phyloP scores from a whole-genome alignment of 2,113 vertebrate species.

The Australoheros scitulus region DNA sequence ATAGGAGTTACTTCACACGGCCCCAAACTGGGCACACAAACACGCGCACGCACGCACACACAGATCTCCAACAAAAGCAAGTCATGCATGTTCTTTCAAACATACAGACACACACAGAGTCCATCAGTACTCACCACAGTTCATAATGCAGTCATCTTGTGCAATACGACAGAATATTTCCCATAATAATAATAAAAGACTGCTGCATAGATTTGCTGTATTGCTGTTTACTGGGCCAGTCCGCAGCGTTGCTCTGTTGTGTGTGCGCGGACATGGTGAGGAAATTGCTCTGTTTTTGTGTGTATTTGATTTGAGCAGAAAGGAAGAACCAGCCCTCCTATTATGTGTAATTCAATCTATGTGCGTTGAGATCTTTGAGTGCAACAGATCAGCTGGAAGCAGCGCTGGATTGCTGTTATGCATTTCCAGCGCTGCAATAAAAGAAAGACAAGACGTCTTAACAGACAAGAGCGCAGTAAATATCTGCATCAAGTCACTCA shows the following conservation, averaged over 20 bases:
- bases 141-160: conserved; percentile 55
- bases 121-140: conserved; percentile 57
- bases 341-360: not conserved
- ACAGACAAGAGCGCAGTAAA: conserved; percentile 12
- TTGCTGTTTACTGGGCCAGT: conserved; percentile 49
- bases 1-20: conserved; percentile 86
- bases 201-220: conserved; percentile 77
- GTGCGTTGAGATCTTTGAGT: conserved; percentile 10
- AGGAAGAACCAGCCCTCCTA: not conserved
- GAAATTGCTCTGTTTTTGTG: not conserved
- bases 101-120: conserved; percentile 52
- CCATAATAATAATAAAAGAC: conserved; percentile 46
- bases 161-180: conserved; percentile 34
- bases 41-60: conserved; percentile 28
- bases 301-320: conserved; percentile 7
- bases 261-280: not conserved
- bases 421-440: not conserved
- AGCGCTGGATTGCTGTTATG: conserved; percentile 17
- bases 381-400: conserved; percentile 20
- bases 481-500: conserved; percentile 30
- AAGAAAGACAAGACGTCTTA: not conserved
- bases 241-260: not conserved
- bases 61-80: conserved; percentile 47
- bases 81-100: conserved; percentile 68
- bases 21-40: conserved; percentile 70